These are phyloP conservation scores for Chromoteleia sp. DNA, from an alignment of 2,888 invertebrate genomes.

Conservation along the genomic window DNA sequence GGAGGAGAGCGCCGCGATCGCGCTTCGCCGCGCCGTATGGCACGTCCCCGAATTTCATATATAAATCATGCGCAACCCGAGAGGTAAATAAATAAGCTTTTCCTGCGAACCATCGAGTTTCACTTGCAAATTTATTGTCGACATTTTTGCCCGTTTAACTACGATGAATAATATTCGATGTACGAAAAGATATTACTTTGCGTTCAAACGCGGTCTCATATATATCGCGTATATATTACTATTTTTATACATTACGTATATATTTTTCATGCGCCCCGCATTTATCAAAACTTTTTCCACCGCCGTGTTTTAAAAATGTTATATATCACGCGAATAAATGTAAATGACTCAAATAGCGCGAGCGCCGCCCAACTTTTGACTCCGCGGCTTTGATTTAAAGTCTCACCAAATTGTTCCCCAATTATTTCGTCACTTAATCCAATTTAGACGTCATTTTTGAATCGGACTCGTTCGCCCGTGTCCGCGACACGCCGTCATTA, in stretches of 20 bases:
- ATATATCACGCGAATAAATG: constrained; percentile 62
- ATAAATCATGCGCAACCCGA: constrained; percentile 72
- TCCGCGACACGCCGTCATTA: constrained; percentile 5
- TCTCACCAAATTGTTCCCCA: constrained; percentile 21
- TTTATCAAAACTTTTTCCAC: constrained; percentile 67
- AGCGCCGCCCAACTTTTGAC: constrained; percentile 27
- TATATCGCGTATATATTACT: constrained; percentile 52
- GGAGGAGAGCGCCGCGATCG: constrained; percentile 71
- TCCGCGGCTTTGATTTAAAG: constrained; percentile 38
- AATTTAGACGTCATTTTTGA: constrained; percentile 28
- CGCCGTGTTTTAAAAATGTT: constrained; percentile 56
- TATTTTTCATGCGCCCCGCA: constrained; percentile 59
- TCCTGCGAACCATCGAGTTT: constrained; percentile 71
- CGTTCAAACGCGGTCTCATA: constrained; percentile 65
- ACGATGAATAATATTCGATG: constrained; percentile 71
- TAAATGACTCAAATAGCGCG: constrained; percentile 47
- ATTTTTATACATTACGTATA: constrained; percentile 69
- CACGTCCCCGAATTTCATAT: constrained; percentile 71
- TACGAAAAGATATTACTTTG: constrained; percentile 70
- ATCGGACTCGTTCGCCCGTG: neutral
- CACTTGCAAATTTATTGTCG: constrained; percentile 71
- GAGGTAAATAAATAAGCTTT: constrained; percentile 72
- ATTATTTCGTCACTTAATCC: constrained; percentile 42
- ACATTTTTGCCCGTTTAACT: constrained; percentile 71
- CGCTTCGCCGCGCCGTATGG: constrained; percentile 73